A percentile compares a stretch with the other conserved stretches of the same genome.
Conservation (phyloP, 2,113 vertebrate genomes). For the cattle (Bos taurus) region ARS-UCD2.0 NC_037339.1:75588001-75588500, state of each 20-base stretch:
- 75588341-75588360: neutral
- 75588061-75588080: neutral
- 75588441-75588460: neutral
- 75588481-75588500: neutral
- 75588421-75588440: neutral
- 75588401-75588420: neutral
- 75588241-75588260: neutral
- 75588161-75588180: neutral
- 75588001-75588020: neutral
- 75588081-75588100: neutral
- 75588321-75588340: neutral
- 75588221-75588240: neutral
- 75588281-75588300: neutral
- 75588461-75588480: neutral
- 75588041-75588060: neutral
- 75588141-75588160: neutral
- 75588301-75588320: neutral
- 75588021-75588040: fast-evolving
- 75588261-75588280: neutral
- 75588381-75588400: neutral
- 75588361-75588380: neutral
- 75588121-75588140: neutral
- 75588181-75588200: neutral
- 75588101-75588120: neutral
- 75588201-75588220: neutral